phyloP scores from a whole-genome alignment of 2,888 invertebrate species.

The Lucinisca nassula region DNA sequence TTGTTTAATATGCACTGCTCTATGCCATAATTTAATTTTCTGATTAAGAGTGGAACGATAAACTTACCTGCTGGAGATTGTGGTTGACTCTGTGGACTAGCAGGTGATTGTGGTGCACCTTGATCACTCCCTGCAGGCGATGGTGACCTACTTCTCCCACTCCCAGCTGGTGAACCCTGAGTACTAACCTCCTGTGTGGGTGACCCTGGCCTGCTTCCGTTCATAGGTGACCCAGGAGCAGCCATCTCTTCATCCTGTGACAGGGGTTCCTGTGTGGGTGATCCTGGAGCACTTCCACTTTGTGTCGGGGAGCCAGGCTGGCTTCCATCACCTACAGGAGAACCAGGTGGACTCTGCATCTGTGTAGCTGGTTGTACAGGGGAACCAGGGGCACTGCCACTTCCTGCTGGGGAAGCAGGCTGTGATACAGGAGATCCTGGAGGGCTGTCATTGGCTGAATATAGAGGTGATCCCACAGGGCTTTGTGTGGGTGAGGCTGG shows the following conservation, averaged over 20 bases:
- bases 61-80: neutral
- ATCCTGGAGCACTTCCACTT: constrained; percentile 60
- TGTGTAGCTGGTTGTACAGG: constrained; percentile 6
- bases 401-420: neutral
- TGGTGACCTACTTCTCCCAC: neutral
- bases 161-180: constrained; percentile 62
- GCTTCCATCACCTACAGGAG: constrained; percentile 45
- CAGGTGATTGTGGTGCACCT: neutral
- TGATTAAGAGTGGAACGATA: too few relatives aligned
- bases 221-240: constrained; percentile 1
- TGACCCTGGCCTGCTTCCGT: neutral
- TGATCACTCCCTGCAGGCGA: constrained; percentile 22
- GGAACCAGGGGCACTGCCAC: constrained; percentile 12
- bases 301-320: constrained; percentile 49
- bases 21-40: too few relatives aligned
- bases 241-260: constrained; percentile 14
- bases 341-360: constrained; percentile 20
- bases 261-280: constrained; percentile 63
- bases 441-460: neutral
- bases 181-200: constrained; percentile 55
- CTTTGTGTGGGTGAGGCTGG: constrained; percentile 50
- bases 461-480: constrained; percentile 27
- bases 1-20: too few relatives aligned
- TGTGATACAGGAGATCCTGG: constrained; percentile 29
- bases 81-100: neutral